Base-by-base conservation (phyloP, 2,113 vertebrate species). In the Zosterops japonicus region DNA sequence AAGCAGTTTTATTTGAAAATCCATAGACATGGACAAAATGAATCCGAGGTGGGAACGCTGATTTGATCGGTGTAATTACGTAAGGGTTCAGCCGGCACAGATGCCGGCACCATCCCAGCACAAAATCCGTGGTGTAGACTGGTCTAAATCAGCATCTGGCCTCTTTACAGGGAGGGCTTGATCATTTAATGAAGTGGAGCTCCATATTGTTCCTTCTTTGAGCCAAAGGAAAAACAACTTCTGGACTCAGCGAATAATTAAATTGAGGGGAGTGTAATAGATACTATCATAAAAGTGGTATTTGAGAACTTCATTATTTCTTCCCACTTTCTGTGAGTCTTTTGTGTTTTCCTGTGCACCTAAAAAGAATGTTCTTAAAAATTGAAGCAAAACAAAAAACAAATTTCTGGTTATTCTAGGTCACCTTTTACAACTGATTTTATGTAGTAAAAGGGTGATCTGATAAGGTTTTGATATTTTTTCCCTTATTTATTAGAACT, bases 1-100 rank as follows among this genome's bases (percentile, higher is more conserved):
- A 24, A 82, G 8, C 31, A 35, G 27, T 41, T 77, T 13, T 27
- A 50, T 50, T 85, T 1, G 5, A 11, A 72, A 79, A 72, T 63
- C 36, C 0, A 0, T 25, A 9, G 24, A 11, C 7, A 2, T 3
- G 28, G 68, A 46, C 49, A 61, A 9, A 61, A 28, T 0, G 13
- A 63, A 22, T 17, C 55, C 3, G 20, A 81, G 77, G 83, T 91
- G 55, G 46, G 64, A 83, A 4, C 25, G 4, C 21, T 10, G 79
- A 47, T 83, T 41, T 83, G 61, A 27, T 85, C 1, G 1, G n/a
- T 63, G 5, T 27, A 23, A 27, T 94, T 70, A 49, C 0, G 0
- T 57, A 53, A 81, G 39, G 50, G 22, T 89, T 77, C 31, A 95
- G 60, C 55, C 60, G 69, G 90, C 68, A 61, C 77, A 81, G 72